These are phyloP conservation scores for Mico argentatus DNA, from an alignment of 2,797 vertebrate genomes.

Conservation along the genomic window DNA sequence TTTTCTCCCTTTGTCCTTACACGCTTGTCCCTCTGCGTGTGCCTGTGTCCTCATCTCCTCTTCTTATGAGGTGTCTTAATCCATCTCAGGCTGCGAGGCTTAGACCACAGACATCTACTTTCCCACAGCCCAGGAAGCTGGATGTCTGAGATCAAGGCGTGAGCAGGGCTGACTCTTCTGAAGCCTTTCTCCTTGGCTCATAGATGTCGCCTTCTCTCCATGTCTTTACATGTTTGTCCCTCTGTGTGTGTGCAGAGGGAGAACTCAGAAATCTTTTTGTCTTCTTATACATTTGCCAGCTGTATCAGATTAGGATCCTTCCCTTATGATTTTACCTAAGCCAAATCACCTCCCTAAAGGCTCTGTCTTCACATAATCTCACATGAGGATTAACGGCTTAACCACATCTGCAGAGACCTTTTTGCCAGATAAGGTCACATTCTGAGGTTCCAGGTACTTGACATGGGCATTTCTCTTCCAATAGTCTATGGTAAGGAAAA, in stretches of 20 bases:
- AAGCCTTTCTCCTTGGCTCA: neutral
- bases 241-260: neutral
- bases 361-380: neutral
- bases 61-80: no score
- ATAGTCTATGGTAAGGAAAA: neutral
- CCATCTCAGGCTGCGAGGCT: no score
- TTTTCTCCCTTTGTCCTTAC: neutral
- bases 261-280: neutral
- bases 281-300: neutral
- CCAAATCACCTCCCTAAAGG: rapidly evolving
- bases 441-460: neutral
- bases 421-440: neutral
- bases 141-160: neutral
- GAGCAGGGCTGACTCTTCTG: no score
- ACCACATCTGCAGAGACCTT: neutral
- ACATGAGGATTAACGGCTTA: neutral
- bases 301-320: no score
- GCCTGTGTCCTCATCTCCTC: no score
- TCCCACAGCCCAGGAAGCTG: no score
- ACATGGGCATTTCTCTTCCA: neutral
- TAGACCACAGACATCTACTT: no score
- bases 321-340: neutral
- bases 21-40: no score
- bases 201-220: rapidly evolving
- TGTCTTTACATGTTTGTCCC: neutral